Evolutionary conservation across 1,140 invertebrate genomes (phyloP).

Genomic region (Capitella teleta): DNA sequence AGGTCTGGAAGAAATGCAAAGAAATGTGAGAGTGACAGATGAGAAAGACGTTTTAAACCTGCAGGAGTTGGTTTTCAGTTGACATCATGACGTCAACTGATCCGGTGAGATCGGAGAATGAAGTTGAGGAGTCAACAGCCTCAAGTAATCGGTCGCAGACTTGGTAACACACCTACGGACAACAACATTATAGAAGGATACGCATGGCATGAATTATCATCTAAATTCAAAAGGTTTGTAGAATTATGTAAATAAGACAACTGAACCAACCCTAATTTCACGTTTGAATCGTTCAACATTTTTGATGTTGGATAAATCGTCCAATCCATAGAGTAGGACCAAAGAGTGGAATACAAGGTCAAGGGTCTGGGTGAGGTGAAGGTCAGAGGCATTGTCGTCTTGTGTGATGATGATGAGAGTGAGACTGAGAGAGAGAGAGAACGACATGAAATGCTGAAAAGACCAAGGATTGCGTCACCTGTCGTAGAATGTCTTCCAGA

Average conservation of each 20-base stretch:
- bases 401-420: slow-evolving; percentile 39
- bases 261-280: slow-evolving; percentile 53
- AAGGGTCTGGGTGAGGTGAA: slow-evolving; percentile 46
- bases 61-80: slow-evolving; percentile 57
- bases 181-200: neutral
- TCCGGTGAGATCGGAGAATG: slow-evolving; percentile 37
- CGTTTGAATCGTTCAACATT: slow-evolving; percentile 68
- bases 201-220: neutral
- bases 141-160: slow-evolving; percentile 55
- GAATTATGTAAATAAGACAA: neutral
- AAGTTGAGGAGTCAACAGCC: slow-evolving; percentile 28
- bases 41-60: slow-evolving; percentile 23
- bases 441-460: neutral
- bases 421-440: slow-evolving; percentile 24
- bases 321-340: slow-evolving; percentile 63
- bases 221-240: neutral
- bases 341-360: slow-evolving; percentile 61
- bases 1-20: slow-evolving; percentile 50
- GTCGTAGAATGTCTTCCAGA: slow-evolving; percentile 64
- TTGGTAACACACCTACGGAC: neutral
- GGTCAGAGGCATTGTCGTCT: slow-evolving; percentile 32
- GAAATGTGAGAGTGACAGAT: neutral
- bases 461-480: slow-evolving; percentile 33
- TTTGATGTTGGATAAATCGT: slow-evolving; percentile 59
- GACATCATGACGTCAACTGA: slow-evolving; percentile 48